These are phyloP conservation scores for Escarpia spicata DNA, from an alignment of 2,888 invertebrate genomes.

Conservation along the genomic window DNA sequence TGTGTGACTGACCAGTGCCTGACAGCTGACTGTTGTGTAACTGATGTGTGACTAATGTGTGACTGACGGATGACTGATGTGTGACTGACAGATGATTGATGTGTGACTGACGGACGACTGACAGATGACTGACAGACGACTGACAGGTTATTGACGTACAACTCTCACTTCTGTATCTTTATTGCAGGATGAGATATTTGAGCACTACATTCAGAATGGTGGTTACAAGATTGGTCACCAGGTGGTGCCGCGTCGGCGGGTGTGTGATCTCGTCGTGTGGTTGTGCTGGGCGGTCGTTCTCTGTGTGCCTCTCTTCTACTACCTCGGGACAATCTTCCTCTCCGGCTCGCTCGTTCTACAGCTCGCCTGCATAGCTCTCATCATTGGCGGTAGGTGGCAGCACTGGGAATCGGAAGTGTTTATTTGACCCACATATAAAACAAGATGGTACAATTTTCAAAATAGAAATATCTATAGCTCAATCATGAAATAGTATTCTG, in stretches of 20 bases:
- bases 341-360: constrained; percentile 71
- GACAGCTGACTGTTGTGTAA: too few species aligned
- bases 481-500: too few species aligned
- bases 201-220: constrained; percentile 57
- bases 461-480: too few species aligned
- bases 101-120: too few species aligned
- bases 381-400: neutral
- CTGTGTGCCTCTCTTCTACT: constrained; percentile 55
- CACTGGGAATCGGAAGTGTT: neutral
- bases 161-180: neutral
- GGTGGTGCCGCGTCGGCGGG: constrained; percentile 48
- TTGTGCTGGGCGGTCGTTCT: constrained; percentile 59
- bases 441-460: too few species aligned
- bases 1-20: too few species aligned
- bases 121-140: neutral
- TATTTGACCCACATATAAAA: too few species aligned
- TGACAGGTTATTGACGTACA: neutral
- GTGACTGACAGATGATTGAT: too few species aligned
- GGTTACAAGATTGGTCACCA: constrained; percentile 49
- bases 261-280: constrained; percentile 56
- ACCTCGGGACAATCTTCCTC: constrained; percentile 50
- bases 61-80: too few species aligned
- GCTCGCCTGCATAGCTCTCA: neutral
- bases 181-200: constrained; percentile 64
- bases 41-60: too few species aligned